Evolutionary conservation across 1,140 invertebrate genomes (phyloP).

Genomic region (Pemphigus obesinymphae): DNA sequence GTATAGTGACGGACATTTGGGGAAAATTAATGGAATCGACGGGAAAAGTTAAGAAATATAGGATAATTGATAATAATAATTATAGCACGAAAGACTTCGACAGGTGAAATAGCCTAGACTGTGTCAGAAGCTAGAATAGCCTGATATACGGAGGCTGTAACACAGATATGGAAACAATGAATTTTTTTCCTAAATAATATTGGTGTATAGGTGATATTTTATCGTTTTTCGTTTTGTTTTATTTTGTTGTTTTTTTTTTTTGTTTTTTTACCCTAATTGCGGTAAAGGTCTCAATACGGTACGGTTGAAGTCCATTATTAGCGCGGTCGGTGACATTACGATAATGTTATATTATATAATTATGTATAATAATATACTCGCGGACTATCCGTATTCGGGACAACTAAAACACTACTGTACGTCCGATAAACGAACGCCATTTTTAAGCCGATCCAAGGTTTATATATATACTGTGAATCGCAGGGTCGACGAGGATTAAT

Average conservation of each 20-base stretch:
- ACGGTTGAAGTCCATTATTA: conserved; percentile 28
- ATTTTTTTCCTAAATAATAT: no score
- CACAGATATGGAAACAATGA: no score
- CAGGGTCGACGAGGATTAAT: background rate
- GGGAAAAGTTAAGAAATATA: no score
- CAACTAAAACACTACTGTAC: conserved; percentile 33
- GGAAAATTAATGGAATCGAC: no score
- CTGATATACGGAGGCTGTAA: no score
- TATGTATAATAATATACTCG: background rate
- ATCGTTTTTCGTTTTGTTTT: no score
- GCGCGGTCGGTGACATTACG: background rate
- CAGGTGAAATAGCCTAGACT: no score
- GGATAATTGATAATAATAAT: no score
- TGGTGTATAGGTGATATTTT: no score
- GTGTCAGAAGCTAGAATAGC: no score
- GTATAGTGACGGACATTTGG: no score
- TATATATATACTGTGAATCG: background rate
- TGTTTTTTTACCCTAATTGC: background rate
- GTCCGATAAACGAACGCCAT: conserved; percentile 6
- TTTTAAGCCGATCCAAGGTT: conserved; percentile 14
- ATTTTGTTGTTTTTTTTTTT: background rate
- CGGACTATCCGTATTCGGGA: background rate
- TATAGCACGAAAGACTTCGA: no score
- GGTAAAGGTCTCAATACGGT: conserved; percentile 19
- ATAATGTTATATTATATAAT: background rate